Percentiles rank a stretch among this genome's conserved stretches.
These are phyloP conservation scores for Arctia plantaginis DNA, from an alignment of 2,888 invertebrate species.

Conservation along the genomic window DNA sequence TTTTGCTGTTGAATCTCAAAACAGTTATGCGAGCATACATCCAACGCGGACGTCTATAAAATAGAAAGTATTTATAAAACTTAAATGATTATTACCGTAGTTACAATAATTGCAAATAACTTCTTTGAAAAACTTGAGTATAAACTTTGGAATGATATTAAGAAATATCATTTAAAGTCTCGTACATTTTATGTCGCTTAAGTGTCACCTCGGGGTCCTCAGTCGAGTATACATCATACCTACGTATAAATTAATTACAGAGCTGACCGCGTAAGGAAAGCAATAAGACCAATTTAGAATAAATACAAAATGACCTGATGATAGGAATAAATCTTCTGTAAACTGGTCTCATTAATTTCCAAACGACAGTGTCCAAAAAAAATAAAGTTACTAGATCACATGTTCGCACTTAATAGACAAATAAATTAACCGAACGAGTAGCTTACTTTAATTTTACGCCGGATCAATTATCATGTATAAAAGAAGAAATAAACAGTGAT, in stretches of 20 bases:
- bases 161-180: slow-evolving; percentile 81
- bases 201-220: slow-evolving; percentile 57
- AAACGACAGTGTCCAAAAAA: slow-evolving; percentile 79
- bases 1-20: slow-evolving; percentile 80
- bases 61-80: slow-evolving; percentile 75
- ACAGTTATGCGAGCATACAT: slow-evolving; percentile 78
- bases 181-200: slow-evolving; percentile 45
- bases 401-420: slow-evolving; percentile 84
- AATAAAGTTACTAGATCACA: slow-evolving; percentile 83
- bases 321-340: slow-evolving; percentile 76
- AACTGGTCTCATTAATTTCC: slow-evolving; percentile 85
- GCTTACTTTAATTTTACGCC: slow-evolving; percentile 80
- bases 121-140: slow-evolving; percentile 57
- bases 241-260: slow-evolving; percentile 72
- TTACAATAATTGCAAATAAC: slow-evolving; percentile 62
- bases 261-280: slow-evolving; percentile 78
- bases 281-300: slow-evolving; percentile 77
- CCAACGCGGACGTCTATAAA: slow-evolving; percentile 73
- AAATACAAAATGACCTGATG: slow-evolving; percentile 70
- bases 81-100: slow-evolving; percentile 65
- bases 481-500: slow-evolving; percentile 78
- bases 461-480: slow-evolving; percentile 78
- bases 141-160: slow-evolving; percentile 83
- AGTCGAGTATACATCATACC: slow-evolving; percentile 57
- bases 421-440: slow-evolving; percentile 81